These are phyloP conservation scores for Enteromius mattozi DNA, from an alignment of 2,797 vertebrate genomes.

Conservation along the genomic window DNA sequence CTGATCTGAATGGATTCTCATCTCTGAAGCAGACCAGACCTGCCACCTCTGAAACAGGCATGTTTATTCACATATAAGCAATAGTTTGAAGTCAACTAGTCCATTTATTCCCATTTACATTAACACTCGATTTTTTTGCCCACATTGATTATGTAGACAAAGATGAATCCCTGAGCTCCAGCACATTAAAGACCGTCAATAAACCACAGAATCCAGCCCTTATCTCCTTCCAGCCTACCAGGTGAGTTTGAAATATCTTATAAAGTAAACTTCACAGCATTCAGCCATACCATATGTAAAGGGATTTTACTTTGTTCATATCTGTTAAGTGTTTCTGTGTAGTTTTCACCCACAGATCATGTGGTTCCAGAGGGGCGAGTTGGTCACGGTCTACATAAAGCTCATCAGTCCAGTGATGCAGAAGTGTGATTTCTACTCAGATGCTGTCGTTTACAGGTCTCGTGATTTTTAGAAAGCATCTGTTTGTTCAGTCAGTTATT, in stretches of 20 bases:
- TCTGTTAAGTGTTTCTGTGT: background rate
- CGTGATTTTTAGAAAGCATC: conserved; percentile 10
- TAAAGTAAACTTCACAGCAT: background rate
- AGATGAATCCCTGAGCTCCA: background rate
- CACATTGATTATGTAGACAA: background rate
- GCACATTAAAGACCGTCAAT: background rate
- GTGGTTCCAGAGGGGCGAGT: conserved; percentile 73
- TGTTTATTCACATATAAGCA: background rate
- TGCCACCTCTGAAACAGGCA: conserved; percentile 13
- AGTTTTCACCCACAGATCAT: conserved; percentile 77
- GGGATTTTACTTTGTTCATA: background rate
- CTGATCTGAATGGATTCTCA: conserved; percentile 10
- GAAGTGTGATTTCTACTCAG: conserved; percentile 70
- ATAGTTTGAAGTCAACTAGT: background rate
- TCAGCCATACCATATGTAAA: background rate
- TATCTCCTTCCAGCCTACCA: conserved; percentile 11
- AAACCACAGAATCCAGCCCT: background rate
- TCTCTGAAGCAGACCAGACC: background rate
- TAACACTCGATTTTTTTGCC: conserved; percentile 6
- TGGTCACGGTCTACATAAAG: conserved; percentile 68
- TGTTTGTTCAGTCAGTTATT: background rate
- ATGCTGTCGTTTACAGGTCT: conserved; percentile 78
- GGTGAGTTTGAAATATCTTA: background rate
- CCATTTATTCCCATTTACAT: background rate
- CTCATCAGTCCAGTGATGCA: conserved; percentile 72